Base-by-base conservation (phyloP, 2,113 vertebrate genomes). In the Oceanodroma tethys region DNA sequence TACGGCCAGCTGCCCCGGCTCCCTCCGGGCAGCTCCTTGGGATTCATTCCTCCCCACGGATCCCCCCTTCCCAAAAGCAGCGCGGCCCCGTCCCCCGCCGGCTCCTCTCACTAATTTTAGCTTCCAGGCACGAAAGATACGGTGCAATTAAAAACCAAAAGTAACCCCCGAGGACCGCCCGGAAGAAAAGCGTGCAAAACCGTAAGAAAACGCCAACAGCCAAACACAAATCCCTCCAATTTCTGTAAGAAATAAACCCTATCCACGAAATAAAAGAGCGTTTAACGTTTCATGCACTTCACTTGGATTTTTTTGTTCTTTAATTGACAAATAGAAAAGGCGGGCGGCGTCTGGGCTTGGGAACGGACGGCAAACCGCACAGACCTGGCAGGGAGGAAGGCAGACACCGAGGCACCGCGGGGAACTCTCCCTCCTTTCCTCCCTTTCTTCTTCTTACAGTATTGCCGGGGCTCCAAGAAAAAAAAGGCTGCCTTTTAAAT, bases 311-410 rank as follows among this genome's bases (percentile, higher is more conserved):
- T 25, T 42, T 50, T 47, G 5, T n/a, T 62, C 8, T 78, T 73
- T 62, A 74, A 52, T 16, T 38, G 63, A 23, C 30, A 72, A 85
- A 68, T 7, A n/a, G 34, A 70, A 62, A 80, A 48, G 20, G 17
- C 10, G 11, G 10, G 48, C 2, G 10, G 62, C 2, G 21, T n/a
- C 50, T 34, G 65, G n/a, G 32, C 21, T 88, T 7, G 60, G 40
- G 45, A 55, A 30, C 1, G 10, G 26, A 4, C 5, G 7, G 29
- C 43, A 52, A 27, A 50, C 8, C 0, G 5, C 71, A 2, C 42
- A 29, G 63, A 40, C 3, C 14, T 18, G 78, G 30, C 7, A 19
- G 42, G 19, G 27, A 48, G 16, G 17, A 36, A 62, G 36, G 50
- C 29, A 79, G 19, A 34, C 23, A 60, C 43, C 9, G 11, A 38